A percentile compares a stretch with the other conserved stretches of the same genome.
Conservation (phyloP, 2,797 vertebrate genomes). For the Syndactyla subalaris region DNA sequence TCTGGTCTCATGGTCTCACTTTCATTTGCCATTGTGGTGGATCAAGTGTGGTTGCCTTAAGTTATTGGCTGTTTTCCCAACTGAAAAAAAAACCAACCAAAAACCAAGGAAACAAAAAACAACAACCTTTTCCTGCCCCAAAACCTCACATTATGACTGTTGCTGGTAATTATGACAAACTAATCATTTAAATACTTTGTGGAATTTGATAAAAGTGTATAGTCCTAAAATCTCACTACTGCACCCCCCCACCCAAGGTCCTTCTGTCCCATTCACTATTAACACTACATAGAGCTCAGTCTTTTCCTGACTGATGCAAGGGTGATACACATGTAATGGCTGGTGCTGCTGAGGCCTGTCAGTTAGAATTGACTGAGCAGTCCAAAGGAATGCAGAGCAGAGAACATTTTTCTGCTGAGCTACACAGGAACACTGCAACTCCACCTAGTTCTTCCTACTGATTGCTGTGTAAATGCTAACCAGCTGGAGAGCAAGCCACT, state of each 20-base stretch:
- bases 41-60: neutral
- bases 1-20: neutral
- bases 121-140: neutral
- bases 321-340: neutral
- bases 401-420: slow-evolving; percentile 42
- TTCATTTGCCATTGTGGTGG: neutral
- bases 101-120: neutral
- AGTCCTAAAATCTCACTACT: neutral
- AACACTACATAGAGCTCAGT: neutral
- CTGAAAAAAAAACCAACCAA: no score
- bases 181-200: neutral
- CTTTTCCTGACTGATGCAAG: neutral
- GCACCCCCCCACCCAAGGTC: neutral
- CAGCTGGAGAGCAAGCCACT: neutral
- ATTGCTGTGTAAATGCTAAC: neutral
- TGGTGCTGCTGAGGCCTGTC: neutral
- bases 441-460: slow-evolving; percentile 6
- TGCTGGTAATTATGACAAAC: neutral
- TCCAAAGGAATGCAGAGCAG: neutral
- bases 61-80: neutral
- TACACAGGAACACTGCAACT: neutral
- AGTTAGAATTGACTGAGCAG: neutral
- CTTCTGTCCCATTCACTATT: neutral
- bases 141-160: neutral
- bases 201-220: neutral